Evolutionary conservation across 1,140 invertebrate genomes (phyloP).

Genomic region (Macrobrachium nipponense): DNA sequence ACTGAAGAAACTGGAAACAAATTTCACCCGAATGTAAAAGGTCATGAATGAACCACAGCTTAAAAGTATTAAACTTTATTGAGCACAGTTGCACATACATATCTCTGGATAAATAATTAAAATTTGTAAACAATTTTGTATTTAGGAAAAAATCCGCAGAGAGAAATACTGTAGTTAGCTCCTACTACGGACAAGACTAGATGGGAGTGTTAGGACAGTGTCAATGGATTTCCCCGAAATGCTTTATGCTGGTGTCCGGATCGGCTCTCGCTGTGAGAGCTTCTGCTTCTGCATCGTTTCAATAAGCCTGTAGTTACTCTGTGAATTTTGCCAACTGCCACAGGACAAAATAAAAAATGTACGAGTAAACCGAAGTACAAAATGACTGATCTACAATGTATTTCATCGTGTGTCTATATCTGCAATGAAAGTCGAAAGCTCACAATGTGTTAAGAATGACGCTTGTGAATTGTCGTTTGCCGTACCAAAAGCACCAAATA

Average conservation of each 20-base stretch:
- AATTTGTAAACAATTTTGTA: slow-evolving; percentile 58
- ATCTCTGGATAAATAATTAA: slow-evolving; percentile 61
- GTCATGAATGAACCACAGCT: background rate
- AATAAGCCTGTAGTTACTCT: slow-evolving; percentile 15
- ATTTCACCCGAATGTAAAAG: too few relatives aligned
- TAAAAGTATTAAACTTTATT: slow-evolving; percentile 64
- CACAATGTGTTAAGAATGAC: background rate
- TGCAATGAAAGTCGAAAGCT: too few relatives aligned
- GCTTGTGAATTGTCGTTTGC: background rate
- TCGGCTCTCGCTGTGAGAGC: background rate
- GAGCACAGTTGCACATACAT: slow-evolving; percentile 63
- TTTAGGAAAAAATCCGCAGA: slow-evolving; percentile 55
- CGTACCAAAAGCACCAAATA: slow-evolving; percentile 36
- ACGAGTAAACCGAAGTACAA: background rate
- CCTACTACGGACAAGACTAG: slow-evolving; percentile 59
- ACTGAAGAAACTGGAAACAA: too few relatives aligned
- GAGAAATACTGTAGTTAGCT: slow-evolving; percentile 36
- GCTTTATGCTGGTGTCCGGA: slow-evolving; percentile 2
- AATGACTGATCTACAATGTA: too few relatives aligned
- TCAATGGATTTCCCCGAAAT: slow-evolving; percentile 16
- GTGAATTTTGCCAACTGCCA: background rate
- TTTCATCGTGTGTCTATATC: too few relatives aligned
- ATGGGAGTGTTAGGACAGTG: slow-evolving; percentile 26
- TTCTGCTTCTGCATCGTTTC: slow-evolving; percentile 12
- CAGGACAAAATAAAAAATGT: background rate